phyloP scores from a whole-genome alignment of 2,797 vertebrate species.

The Sebastes cheni region DNA sequence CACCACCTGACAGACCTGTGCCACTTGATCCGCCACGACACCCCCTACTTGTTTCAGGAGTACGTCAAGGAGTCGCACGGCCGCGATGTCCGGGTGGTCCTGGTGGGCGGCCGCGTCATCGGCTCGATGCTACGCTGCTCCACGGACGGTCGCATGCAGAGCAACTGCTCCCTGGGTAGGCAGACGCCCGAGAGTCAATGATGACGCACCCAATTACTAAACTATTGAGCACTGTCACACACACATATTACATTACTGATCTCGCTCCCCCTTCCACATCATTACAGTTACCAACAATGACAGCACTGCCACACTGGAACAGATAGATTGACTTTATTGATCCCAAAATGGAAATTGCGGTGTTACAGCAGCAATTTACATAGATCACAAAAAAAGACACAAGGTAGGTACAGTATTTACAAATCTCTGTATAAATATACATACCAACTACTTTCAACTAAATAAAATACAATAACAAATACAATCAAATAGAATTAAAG shows the following conservation, averaged over 20 bases:
- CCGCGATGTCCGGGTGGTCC: constrained; percentile 90
- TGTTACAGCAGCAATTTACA: too few species aligned
- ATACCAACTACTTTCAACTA: too few species aligned
- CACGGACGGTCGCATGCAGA: constrained; percentile 94
- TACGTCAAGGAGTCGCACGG: constrained; percentile 93
- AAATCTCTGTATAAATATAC: too few species aligned
- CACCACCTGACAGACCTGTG: constrained; percentile 91
- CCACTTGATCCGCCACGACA: constrained; percentile 91
- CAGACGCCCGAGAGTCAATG: neutral
- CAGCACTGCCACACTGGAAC: neutral
- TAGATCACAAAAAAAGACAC: neutral
- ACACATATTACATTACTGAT: neutral
- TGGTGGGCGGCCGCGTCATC: constrained; percentile 90
- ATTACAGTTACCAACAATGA: neutral
- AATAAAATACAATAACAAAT: too few species aligned
- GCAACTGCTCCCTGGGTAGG: constrained; percentile 92
- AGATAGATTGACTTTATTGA: too few species aligned
- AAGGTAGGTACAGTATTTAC: too few species aligned
- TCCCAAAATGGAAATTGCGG: too few species aligned
- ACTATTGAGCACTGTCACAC: neutral
- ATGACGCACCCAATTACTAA: neutral
- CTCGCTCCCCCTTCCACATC: neutral
- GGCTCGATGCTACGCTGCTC: constrained; percentile 93
- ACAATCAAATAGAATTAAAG: too few species aligned
- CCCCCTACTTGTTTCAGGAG: constrained; percentile 93